Evolutionary conservation across 1,140 invertebrate species (phyloP), one percentile per base, ranked within the genome.

Genomic region (Portunus trituberculatus): DNA sequence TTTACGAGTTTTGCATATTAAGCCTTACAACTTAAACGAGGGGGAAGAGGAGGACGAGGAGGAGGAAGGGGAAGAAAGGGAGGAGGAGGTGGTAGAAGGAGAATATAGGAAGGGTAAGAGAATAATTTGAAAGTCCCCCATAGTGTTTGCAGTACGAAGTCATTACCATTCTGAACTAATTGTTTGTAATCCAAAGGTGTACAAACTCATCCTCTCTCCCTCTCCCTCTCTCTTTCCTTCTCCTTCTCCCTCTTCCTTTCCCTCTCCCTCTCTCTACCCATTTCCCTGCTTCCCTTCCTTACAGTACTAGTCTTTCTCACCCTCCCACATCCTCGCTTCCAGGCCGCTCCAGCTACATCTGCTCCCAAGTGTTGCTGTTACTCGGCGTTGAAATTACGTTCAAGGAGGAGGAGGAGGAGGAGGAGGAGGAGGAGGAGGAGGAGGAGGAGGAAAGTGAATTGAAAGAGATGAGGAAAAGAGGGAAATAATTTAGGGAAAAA

Each of bases 191-290:
- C 67, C 67, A n/a, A 76, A 76, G 52, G 67, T n/a, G 67, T 76
- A 76, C 67, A 76, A 14, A 7, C 31, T 32, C 84, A 32, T 39
- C 31, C 84, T 87, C 84, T 12, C 39, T 28, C 31, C 25, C 28
- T 32, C 84, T 10, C 39, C 10, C 39, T 46, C 31, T 32, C 83
- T 84, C 83, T 32, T 25, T 32, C 52, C 12, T 10, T 59, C 52
- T 59, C 52, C 12, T 10, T 59, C 52, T 59, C 52, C 12, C 31
- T 84, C 83, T 84, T 25, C 28, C 83, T 84, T 25, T 84, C 83
- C 28, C 83, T 84, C 83, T 84, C 83, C 28, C 83, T 84, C 83
- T 84, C 83, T 84, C 83, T 84, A 4, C n/a, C n/a, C n/a, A n/a
- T 84, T 25, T 84, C 83, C 28, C 83, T 84, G 4, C 10, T 1